These are phyloP conservation scores for Danaus melanippus DNA, from an alignment of 1,140 invertebrate genomes.

Conservation along the genomic window DNA sequence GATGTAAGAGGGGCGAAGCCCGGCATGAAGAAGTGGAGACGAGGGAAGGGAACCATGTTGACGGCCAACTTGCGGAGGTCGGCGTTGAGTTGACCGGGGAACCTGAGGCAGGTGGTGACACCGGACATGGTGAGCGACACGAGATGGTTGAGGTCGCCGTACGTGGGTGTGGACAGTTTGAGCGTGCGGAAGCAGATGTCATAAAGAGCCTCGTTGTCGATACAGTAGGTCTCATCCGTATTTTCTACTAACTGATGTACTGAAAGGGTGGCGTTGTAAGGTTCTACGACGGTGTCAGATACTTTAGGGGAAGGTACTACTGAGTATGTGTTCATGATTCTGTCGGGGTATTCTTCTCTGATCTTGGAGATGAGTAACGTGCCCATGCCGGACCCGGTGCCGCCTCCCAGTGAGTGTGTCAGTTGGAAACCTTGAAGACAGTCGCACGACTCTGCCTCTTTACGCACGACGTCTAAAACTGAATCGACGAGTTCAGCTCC, in stretches of 20 bases:
- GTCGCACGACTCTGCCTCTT: slow-evolving; percentile 85
- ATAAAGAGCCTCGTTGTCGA: slow-evolving; percentile 87
- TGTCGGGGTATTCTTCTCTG: slow-evolving; percentile 84
- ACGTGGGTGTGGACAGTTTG: slow-evolving; percentile 84
- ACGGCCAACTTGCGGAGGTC: slow-evolving; percentile 95
- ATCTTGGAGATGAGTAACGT: slow-evolving; percentile 85
- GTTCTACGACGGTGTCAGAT: slow-evolving; percentile 87
- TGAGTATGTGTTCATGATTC: slow-evolving; percentile 91
- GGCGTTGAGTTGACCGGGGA: slow-evolving; percentile 90
- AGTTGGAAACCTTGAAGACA: slow-evolving; percentile 85
- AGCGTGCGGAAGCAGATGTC: slow-evolving; percentile 87
- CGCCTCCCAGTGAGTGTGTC: slow-evolving; percentile 83
- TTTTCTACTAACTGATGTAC: slow-evolving; percentile 88
- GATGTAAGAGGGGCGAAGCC: slow-evolving; percentile 88
- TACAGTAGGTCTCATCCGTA: slow-evolving; percentile 87
- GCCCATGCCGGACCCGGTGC: slow-evolving; percentile 76
- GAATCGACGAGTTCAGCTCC: slow-evolving; percentile 84
- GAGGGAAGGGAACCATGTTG: slow-evolving; percentile 96
- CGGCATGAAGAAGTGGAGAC: slow-evolving; percentile 82
- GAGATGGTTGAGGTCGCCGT: slow-evolving; percentile 86
- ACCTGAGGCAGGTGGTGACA: slow-evolving; percentile 75
- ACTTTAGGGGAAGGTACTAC: slow-evolving; percentile 86
- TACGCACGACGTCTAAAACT: slow-evolving; percentile 86
- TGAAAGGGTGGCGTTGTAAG: slow-evolving; percentile 86
- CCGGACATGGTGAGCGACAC: slow-evolving; percentile 85